Base-by-base conservation (phyloP, 1,140 invertebrate species). In the Tetranychus urticae region DNA sequence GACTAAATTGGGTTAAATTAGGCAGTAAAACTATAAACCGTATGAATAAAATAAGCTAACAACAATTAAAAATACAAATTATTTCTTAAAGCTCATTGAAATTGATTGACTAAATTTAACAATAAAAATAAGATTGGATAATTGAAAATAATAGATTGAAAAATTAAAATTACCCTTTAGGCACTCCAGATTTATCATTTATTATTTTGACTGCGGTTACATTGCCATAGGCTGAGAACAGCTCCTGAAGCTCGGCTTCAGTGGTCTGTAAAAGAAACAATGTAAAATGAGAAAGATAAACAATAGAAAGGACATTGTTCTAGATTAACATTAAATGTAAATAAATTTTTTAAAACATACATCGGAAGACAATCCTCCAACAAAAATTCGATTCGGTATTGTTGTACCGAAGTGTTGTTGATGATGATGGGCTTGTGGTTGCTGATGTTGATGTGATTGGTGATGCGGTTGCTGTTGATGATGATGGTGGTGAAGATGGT, bases 171-270 rank as follows among this genome's bases (percentile, higher is more conserved):
- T 66, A 76, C 75, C 90, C 90, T 76, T 92, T 92, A 46, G 89
- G 91, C 1, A 92, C 86, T 3, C 89, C 89, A 64, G 86, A 87
- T 66, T 88, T 76, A 72, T 94, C 90, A 66, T 83, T 82, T 67
- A 96, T 93, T 64, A 94, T 93, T 76, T 94, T 92, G 37, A 87
- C 86, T 42, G 84, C 87, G 68, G 85, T 90, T 2, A 96, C 88
- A 56, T 84, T 84, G 13, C 90, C 89, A 73, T 89, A 93, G 6
- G 68, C 64, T 61, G 71, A 68, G 64, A 76, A 76, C 61, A 74
- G 71, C 46, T 68, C 67, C 59, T 73, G 72, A 34, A 76, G 67
- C 62, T 76, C 74, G 55, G 67, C 63, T 68, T 76, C 75, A 54
- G 71, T 74, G 2, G 64, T 65, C 66, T 67, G n/a, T 14, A 61